Evolutionary conservation across 2,113 vertebrate genomes (phyloP).

Genomic region (Centropus bengalensis): DNA sequence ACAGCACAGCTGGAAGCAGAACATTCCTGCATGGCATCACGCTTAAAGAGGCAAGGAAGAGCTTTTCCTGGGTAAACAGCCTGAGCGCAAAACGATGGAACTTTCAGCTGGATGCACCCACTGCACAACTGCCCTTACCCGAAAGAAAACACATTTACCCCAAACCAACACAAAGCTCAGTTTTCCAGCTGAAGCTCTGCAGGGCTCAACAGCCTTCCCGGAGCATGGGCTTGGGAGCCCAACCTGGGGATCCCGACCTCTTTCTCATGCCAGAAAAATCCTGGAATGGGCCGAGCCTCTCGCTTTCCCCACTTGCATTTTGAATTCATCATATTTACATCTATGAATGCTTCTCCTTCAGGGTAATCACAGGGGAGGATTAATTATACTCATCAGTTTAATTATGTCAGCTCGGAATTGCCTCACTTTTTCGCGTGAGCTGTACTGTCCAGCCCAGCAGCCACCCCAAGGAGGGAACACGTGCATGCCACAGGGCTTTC

Average conservation of each 20-base stretch:
- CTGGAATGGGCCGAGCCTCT: neutral
- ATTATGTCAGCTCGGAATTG: neutral
- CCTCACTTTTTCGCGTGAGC: neutral
- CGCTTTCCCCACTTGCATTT: neutral
- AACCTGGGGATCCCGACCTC: accelerated
- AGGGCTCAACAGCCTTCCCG: neutral
- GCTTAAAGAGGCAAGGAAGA: neutral
- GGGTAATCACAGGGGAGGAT: neutral
- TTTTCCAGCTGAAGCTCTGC: neutral
- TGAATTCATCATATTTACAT: neutral
- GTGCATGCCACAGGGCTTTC: neutral
- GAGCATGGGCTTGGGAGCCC: neutral
- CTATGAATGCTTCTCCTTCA: neutral
- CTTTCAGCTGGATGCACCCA: neutral
- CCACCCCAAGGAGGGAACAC: neutral
- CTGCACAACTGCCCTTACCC: neutral
- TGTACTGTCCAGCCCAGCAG: neutral
- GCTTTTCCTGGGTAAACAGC: neutral
- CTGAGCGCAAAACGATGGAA: neutral
- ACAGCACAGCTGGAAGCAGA: neutral
- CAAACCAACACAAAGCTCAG: no score
- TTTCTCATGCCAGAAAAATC: neutral
- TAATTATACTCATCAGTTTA: conserved; percentile 47
- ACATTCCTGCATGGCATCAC: neutral
- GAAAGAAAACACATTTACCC: neutral